Percentiles rank a stretch among this genome's conserved stretches.
Evolutionary conservation across 2,888 invertebrate species (phyloP).

Genomic region (Phasia obesa): DNA sequence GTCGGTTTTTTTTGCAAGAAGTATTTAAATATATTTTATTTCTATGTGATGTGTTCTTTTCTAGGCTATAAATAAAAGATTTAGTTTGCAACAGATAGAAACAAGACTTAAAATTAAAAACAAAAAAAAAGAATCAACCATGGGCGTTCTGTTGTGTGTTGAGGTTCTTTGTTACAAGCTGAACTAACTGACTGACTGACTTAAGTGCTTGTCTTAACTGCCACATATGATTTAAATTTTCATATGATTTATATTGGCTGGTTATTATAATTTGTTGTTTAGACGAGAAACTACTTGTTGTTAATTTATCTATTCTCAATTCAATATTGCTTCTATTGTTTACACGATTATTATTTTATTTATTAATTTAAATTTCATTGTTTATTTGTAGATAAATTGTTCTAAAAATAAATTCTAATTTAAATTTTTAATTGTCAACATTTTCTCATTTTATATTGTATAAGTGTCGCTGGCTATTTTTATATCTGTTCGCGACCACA

Average conservation of each 20-base stretch:
- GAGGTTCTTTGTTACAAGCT: conserved; percentile 22
- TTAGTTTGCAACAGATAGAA: not conserved
- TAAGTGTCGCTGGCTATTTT: conserved; percentile 28
- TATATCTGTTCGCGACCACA: conserved; percentile 36
- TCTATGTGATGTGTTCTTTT: too few relatives aligned
- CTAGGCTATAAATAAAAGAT: too few relatives aligned
- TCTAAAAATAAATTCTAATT: conserved; percentile 71
- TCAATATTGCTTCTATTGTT: conserved; percentile 50
- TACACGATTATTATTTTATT: conserved; percentile 41
- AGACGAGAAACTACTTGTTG: conserved; percentile 14
- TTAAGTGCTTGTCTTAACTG: conserved; percentile 21
- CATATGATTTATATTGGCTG: conserved; percentile 31
- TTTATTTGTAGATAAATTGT: conserved; percentile 58
- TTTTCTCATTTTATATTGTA: conserved; percentile 49
- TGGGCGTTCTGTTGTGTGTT: conserved; percentile 41
- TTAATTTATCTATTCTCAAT: conserved; percentile 57
- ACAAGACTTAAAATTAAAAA: conserved; percentile 3
- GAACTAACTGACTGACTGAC: conserved; percentile 1
- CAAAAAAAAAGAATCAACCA: not conserved
- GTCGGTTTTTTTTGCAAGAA: too few relatives aligned
- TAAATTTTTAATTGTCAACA: conserved; percentile 69
- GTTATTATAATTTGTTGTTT: conserved; percentile 27
- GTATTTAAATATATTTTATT: too few relatives aligned
- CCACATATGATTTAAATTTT: conserved; percentile 8
- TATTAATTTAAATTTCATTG: conserved; percentile 20